Conservation (phyloP, 2,888 invertebrate species). For the Archips crataeganus region DNA sequence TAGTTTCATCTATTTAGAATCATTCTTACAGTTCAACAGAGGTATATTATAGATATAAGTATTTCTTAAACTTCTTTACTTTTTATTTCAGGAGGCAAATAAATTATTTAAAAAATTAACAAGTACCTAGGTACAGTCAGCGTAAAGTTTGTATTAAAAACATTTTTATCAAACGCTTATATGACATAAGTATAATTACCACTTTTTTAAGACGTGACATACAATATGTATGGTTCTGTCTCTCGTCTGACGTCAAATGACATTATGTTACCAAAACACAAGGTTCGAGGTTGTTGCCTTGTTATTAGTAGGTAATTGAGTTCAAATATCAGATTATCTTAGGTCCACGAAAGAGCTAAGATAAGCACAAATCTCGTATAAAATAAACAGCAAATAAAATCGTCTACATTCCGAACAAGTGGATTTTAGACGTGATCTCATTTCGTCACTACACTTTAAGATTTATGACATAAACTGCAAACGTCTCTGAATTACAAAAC, state of each 20-base stretch:
- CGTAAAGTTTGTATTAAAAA: too few relatives aligned
- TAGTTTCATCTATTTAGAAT: too few relatives aligned
- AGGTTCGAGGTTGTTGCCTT: background rate
- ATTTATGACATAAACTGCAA: constrained; percentile 44
- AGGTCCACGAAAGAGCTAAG: background rate
- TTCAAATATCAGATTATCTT: background rate
- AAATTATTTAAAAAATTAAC: too few relatives aligned
- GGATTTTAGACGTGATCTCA: constrained; percentile 56
- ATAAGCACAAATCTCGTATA: constrained; percentile 40
- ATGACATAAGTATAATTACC: too few relatives aligned
- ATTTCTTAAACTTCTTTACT: too few relatives aligned
- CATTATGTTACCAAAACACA: background rate
- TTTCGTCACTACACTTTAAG: constrained; percentile 46
- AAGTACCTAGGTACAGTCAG: too few relatives aligned
- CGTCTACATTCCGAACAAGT: constrained; percentile 48
- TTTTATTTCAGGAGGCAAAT: too few relatives aligned
- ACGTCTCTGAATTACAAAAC: constrained; percentile 22
- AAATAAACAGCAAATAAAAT: constrained; percentile 48
- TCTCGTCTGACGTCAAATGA: background rate
- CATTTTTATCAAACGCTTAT: too few relatives aligned
- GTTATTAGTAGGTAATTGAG: background rate
- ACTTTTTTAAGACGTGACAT: too few relatives aligned
- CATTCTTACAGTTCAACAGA: too few relatives aligned
- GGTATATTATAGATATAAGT: too few relatives aligned
- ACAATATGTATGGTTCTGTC: too few relatives aligned